Evolutionary conservation across 2,888 invertebrate genomes (phyloP).

Genomic region (Muschampia plurimacula): DNA sequence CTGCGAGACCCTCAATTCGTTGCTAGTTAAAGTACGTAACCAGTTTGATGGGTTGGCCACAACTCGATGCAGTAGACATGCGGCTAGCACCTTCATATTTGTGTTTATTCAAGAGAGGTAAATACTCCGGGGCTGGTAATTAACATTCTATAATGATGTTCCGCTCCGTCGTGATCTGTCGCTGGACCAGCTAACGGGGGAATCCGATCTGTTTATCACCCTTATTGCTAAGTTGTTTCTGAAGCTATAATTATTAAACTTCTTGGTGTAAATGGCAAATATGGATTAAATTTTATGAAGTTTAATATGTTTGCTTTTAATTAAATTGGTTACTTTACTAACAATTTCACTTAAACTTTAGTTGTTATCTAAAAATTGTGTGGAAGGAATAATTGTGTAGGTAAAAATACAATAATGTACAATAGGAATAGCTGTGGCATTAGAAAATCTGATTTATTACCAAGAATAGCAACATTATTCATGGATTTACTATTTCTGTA

Average conservation of each 20-base stretch:
- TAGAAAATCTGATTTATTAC: too few relatives aligned
- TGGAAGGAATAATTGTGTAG: too few relatives aligned
- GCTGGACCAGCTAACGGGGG: conserved; percentile 46
- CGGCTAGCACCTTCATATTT: conserved; percentile 47
- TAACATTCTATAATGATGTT: conserved; percentile 71
- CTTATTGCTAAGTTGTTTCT: conserved; percentile 26
- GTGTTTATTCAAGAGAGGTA: conserved; percentile 34
- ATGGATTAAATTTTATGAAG: neutral
- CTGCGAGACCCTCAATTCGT: conserved; percentile 51
- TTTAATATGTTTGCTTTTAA: neutral
- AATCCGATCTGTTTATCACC: conserved; percentile 32
- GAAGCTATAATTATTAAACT: conserved; percentile 19
- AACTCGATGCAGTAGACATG: conserved; percentile 48
- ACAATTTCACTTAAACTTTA: neutral
- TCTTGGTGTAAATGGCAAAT: conserved; percentile 20
- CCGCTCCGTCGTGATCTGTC: conserved; percentile 68
- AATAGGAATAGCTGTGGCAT: too few relatives aligned
- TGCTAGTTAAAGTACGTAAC: conserved; percentile 53
- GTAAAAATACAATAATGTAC: too few relatives aligned
- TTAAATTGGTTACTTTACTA: neutral
- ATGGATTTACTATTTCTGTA: too few relatives aligned
- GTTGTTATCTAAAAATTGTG: too few relatives aligned
- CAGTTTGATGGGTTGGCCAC: conserved; percentile 53
- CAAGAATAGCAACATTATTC: too few relatives aligned
- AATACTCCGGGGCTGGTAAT: conserved; percentile 53